Evolutionary conservation across 2,888 invertebrate genomes (phyloP).

Genomic region (Megastigmus dorsalis): DNA sequence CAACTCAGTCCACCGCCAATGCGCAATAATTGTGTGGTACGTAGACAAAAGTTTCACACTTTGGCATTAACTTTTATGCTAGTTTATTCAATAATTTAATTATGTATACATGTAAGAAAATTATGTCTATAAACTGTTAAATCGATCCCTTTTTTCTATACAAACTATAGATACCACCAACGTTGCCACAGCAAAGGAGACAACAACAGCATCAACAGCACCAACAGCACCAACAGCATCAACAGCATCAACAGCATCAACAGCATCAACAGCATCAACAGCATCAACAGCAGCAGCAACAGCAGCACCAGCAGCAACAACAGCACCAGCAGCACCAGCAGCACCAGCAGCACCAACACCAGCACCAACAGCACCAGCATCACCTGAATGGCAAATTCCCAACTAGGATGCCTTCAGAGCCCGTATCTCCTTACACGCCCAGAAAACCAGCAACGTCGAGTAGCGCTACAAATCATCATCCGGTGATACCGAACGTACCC

Average conservation of each 20-base stretch:
- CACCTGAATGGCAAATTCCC: conserved; percentile 78
- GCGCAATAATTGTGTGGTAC: conserved; percentile 55
- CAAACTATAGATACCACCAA: conserved; percentile 5
- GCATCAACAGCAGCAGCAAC: conserved; percentile 67
- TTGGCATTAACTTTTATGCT: too few species aligned
- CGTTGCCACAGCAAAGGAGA: conserved; percentile 40
- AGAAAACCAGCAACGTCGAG: conserved; percentile 52
- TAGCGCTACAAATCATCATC: conserved; percentile 54
- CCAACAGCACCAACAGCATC: not conserved
- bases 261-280: not conserved
- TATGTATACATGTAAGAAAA: too few species aligned
- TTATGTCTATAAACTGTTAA: too few species aligned
- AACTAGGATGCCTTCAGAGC: conserved; percentile 71
- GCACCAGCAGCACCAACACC: conserved; percentile 75
- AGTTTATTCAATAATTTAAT: too few species aligned
- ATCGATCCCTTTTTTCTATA: too few species aligned
- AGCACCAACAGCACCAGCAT: conserved; percentile 77
- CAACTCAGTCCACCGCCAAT: conserved; percentile 59
- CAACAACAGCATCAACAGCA: conserved; percentile 4
- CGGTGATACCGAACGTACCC: conserved; percentile 72
- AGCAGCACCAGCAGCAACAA: conserved; percentile 71
- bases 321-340: conserved; percentile 74
- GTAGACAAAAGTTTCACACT: too few species aligned
- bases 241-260: not conserved
- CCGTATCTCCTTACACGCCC: conserved; percentile 70